Percentiles rank a stretch among this genome's conserved stretches.
These are phyloP conservation scores for Morone chrysops DNA, from an alignment of 2,113 vertebrate genomes.

Conservation along the genomic window DNA sequence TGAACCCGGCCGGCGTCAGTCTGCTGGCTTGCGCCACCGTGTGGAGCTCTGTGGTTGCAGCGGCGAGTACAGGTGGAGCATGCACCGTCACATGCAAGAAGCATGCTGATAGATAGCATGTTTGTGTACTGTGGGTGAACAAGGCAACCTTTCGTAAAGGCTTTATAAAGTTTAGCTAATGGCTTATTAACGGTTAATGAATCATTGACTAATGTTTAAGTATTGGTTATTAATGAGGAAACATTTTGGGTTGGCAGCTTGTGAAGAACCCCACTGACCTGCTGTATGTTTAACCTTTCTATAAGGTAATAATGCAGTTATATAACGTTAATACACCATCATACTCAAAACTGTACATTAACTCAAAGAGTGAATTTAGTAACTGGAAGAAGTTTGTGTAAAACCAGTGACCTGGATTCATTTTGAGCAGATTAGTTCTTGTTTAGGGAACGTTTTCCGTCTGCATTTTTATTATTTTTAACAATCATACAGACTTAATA, in stretches of 20 bases:
- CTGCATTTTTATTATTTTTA: too few species aligned
- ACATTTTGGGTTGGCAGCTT: neutral
- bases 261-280: neutral
- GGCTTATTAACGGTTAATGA: neutral
- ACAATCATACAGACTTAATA: too few species aligned
- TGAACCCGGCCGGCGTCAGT: neutral
- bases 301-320: neutral
- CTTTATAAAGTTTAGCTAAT: neutral
- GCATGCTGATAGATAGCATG: neutral
- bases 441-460: too few species aligned
- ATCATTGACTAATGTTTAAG: neutral
- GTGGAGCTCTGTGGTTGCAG: constrained; percentile 4
- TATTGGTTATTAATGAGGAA: too few species aligned
- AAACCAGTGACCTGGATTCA: too few species aligned
- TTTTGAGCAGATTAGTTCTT: too few species aligned
- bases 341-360: too few species aligned
- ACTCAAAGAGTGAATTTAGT: too few species aligned
- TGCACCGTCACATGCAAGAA: neutral
- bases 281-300: neutral
- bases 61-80: neutral
- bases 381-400: too few species aligned
- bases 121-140: neutral
- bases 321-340: neutral
- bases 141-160: neutral
- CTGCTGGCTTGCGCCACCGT: neutral